Base-by-base conservation (phyloP, 2,888 invertebrate species). In the Craniophora ligustri region DNA sequence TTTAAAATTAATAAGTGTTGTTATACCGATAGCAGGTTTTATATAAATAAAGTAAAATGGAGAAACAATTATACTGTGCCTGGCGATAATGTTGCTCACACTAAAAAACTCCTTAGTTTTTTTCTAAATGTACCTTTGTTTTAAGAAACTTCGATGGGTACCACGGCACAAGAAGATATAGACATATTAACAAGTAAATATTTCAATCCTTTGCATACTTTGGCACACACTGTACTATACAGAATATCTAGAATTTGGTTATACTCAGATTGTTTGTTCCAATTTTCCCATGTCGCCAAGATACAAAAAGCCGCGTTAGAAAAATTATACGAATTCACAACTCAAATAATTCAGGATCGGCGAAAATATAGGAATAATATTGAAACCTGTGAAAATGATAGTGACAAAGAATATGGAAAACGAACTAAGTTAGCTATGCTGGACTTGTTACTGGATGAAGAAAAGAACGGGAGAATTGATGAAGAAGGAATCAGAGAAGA, bases 401-500 rank as follows among this genome's bases (percentile, higher is more conserved):
- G 67, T 18, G 65, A 67, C 53, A 75, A 76, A 5, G 59, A 75
- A 1, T 85, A 83, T 47, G 81, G 72, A 3, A 94, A 89, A 4
- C 88, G 84, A 39, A 93, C 92, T 49, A 94, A 92, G 50, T 86
- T 94, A 79, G 95, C 95, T 0, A 95, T 96, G 84, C 80, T 96
- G 51, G 96, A 96, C 82, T 84, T 96, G 21, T 77, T 96, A 3
- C 75, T 96, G 4, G 92, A 95, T 44, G 92, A 94, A 21, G 94
- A 93, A 63, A 89, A 93, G 39, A 91, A 94, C 57, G 95, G 94
- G 1, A 87, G 86, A 3, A 85, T 96, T 14, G 94, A 94, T 11
- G 92, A 94, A 65, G 78, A 92, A 16, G 95, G 95, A 47, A 94
- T 96, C 39, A 89, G 95, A 49, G 95, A 96, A 75, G 95, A 96